Conservation (phyloP, 2,888 invertebrate genomes). For the Aromia moschata region DNA sequence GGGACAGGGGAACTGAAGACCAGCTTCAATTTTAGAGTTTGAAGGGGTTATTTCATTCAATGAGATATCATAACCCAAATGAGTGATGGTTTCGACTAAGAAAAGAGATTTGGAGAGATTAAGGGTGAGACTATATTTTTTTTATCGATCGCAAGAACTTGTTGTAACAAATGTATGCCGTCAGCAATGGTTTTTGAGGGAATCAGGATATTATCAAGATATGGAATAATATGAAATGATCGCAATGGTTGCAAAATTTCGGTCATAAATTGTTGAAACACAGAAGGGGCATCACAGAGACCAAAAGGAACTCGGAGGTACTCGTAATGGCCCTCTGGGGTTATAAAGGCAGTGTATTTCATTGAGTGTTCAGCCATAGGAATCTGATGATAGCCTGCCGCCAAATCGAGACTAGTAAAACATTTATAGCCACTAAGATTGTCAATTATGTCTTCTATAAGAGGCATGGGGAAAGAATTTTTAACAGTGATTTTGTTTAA, state of each 20-base stretch:
- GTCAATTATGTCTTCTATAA: constrained; percentile 32
- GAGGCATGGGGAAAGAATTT: constrained; percentile 26
- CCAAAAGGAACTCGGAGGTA: constrained; percentile 14
- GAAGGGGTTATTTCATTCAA: constrained; percentile 6
- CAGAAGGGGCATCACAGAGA: constrained; percentile 16
- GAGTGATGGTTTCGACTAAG: neutral
- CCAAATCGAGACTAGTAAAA: constrained; percentile 16
- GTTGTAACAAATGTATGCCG: neutral
- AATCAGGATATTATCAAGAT: constrained; percentile 25
- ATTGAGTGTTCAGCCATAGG: constrained; percentile 1
- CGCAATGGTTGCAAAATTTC: constrained; percentile 14
- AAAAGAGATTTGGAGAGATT: constrained; percentile 13
- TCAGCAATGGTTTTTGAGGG: constrained; percentile 14
- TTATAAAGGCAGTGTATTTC: constrained; percentile 33
- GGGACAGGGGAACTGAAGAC: neutral
- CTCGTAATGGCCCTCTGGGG: constrained; percentile 42
- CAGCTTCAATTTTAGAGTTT: neutral
- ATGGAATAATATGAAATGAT: neutral
- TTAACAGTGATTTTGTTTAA: constrained; percentile 6
- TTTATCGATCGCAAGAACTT: neutral
- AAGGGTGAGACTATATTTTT: neutral
- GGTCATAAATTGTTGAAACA: constrained; percentile 26
- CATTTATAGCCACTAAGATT: constrained; percentile 25
- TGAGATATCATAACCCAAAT: constrained; percentile 7
- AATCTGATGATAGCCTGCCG: neutral